These are phyloP conservation scores for Dugesia japonica DNA, from an alignment of 2,888 invertebrate genomes.

Conservation along the genomic window DNA sequence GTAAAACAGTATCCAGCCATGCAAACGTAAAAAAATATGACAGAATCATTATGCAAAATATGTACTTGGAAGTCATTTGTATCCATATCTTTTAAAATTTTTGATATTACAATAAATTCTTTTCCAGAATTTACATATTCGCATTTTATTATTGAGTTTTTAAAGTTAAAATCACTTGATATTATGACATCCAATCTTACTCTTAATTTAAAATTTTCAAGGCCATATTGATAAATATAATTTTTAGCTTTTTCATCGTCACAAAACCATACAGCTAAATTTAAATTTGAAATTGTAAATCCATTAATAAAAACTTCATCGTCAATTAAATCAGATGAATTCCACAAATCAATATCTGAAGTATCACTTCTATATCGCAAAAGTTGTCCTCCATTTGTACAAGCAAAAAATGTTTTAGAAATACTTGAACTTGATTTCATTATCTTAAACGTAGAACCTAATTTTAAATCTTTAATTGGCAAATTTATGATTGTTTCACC, in stretches of 20 bases:
- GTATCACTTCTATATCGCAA: not conserved
- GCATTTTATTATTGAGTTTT: not conserved
- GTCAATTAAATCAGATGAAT: not conserved
- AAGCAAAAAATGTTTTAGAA: not conserved
- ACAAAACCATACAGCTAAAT: not conserved
- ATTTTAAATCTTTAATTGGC: not conserved
- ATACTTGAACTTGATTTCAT: slow-evolving; percentile 50
- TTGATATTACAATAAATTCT: not conserved
- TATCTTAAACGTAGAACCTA: slow-evolving; percentile 82
- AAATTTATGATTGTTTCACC: slow-evolving; percentile 82
- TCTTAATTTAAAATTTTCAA: not conserved
- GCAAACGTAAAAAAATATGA: not conserved
- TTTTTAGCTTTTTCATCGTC: not conserved
- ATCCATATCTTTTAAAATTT: not conserved
- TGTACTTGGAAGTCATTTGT: not conserved
- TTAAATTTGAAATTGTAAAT: not conserved
- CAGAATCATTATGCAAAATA: not conserved
- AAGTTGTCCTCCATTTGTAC: not conserved
- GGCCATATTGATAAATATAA: not conserved
- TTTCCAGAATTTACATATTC: not conserved
- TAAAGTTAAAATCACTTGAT: not conserved
- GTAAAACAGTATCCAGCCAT: not conserved
- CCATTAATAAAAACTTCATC: not conserved
- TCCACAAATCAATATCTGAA: not conserved
- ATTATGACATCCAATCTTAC: not conserved